Percentiles rank a stretch among this genome's conserved stretches.
These are phyloP conservation scores for Cataglyphis albicans DNA, from an alignment of 2,888 invertebrate genomes.

Conservation along the genomic window DNA sequence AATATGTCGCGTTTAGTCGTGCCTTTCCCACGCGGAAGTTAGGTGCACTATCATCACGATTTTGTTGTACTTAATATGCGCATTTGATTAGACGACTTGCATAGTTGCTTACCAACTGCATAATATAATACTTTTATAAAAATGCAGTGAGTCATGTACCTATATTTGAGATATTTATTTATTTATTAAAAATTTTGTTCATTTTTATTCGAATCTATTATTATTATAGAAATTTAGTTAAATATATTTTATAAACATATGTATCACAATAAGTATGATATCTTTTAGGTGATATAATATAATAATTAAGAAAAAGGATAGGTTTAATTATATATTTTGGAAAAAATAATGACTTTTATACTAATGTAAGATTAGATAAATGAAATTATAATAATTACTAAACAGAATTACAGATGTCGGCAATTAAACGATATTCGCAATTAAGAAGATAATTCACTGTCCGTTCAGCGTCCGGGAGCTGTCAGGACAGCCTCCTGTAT, in stretches of 20 bases:
- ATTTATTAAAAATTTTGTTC: neutral
- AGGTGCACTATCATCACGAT: constrained; percentile 17
- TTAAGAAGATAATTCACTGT: neutral
- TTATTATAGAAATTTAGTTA: neutral
- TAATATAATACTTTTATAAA: neutral
- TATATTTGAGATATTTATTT: neutral
- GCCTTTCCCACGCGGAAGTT: constrained; percentile 4
- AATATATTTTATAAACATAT: neutral
- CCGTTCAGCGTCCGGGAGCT: neutral
- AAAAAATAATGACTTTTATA: neutral
- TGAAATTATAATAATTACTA: neutral
- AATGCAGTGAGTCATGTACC: neutral
- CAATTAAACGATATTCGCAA: constrained; percentile 9
- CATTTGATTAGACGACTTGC: neutral
- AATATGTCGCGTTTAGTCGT: neutral
- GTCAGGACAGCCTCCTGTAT: constrained; percentile 26
- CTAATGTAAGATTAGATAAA: neutral
- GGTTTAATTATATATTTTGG: neutral
- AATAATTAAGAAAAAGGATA: neutral
- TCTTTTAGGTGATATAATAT: neutral
- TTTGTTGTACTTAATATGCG: constrained; percentile 19
- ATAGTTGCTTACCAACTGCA: neutral
- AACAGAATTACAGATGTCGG: neutral
- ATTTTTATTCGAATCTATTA: neutral
- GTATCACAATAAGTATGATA: neutral